Conservation (phyloP, 1,140 invertebrate species). For the Macrostomum lignano region DNA sequence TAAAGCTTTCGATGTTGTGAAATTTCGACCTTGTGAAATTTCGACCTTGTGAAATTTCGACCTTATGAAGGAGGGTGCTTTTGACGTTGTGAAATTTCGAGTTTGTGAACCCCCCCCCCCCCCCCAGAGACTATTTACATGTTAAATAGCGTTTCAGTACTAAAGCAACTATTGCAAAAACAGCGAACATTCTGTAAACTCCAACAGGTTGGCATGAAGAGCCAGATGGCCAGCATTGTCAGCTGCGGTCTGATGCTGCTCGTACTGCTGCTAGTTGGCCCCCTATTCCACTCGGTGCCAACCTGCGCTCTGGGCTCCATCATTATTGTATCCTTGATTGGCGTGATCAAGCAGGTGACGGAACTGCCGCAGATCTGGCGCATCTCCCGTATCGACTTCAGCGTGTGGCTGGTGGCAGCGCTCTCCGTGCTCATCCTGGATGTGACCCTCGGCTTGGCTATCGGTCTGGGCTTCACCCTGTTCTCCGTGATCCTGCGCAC, state of each 20-base stretch:
- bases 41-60: no score
- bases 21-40: no score
- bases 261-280: slow-evolving; percentile 29
- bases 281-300: slow-evolving; percentile 24
- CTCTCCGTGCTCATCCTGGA: slow-evolving; percentile 46
- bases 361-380: slow-evolving; percentile 44
- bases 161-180: no score
- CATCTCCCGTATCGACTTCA: slow-evolving; percentile 47
- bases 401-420: slow-evolving; percentile 54
- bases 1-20: no score
- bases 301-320: slow-evolving; percentile 49
- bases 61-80: no score
- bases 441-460: slow-evolving; percentile 46
- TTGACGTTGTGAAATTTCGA: no score
- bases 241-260: slow-evolving; percentile 28
- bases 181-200: no score
- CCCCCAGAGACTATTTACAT: no score
- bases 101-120: no score
- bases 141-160: no score
- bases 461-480: slow-evolving; percentile 42
- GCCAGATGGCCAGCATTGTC: slow-evolving; percentile 29
- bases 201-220: slow-evolving; percentile 3
- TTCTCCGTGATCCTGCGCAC: slow-evolving; percentile 35
- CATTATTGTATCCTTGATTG: slow-evolving; percentile 61
- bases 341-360: slow-evolving; percentile 50